phyloP scores from a whole-genome alignment of 2,113 vertebrate species.

The Amia ocellicauda region DNA sequence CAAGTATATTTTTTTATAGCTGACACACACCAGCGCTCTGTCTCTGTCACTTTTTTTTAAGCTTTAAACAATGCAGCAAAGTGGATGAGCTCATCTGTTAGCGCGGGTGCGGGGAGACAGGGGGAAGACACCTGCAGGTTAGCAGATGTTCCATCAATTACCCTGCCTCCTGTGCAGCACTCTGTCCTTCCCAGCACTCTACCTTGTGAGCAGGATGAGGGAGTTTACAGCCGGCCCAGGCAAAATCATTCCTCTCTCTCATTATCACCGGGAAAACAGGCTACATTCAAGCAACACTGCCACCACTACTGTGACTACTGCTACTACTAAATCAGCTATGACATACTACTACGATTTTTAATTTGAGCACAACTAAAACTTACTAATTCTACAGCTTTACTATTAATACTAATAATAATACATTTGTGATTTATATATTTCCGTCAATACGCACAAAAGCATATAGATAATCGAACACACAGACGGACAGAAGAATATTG shows the following conservation, averaged over 20 bases:
- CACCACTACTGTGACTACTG: too few species aligned
- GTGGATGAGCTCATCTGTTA: slow-evolving; percentile 67
- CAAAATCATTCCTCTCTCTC: neutral
- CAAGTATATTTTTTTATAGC: slow-evolving; percentile 34
- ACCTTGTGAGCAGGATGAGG: slow-evolving; percentile 3
- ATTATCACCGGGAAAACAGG: neutral
- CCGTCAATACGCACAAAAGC: too few species aligned
- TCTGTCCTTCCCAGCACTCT: slow-evolving; percentile 26
- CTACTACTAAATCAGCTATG: too few species aligned
- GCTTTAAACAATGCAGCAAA: slow-evolving; percentile 53
- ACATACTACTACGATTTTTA: too few species aligned
- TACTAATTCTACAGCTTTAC: too few species aligned
- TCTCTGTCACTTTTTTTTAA: slow-evolving; percentile 56
- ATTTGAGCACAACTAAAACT: too few species aligned
- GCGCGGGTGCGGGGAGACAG: slow-evolving; percentile 50
- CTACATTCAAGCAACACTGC: too few species aligned
- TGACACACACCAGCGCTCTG: slow-evolving; percentile 48
- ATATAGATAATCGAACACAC: too few species aligned
- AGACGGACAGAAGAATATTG: too few species aligned
- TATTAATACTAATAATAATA: too few species aligned
- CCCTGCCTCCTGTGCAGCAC: slow-evolving; percentile 38
- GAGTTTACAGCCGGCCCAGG: neutral
- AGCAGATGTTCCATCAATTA: slow-evolving; percentile 71
- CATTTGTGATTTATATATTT: too few species aligned
- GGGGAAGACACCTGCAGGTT: slow-evolving; percentile 64